phyloP scores from a whole-genome alignment of 2,888 invertebrate species.

The Onthophagus sagittarius region DNA sequence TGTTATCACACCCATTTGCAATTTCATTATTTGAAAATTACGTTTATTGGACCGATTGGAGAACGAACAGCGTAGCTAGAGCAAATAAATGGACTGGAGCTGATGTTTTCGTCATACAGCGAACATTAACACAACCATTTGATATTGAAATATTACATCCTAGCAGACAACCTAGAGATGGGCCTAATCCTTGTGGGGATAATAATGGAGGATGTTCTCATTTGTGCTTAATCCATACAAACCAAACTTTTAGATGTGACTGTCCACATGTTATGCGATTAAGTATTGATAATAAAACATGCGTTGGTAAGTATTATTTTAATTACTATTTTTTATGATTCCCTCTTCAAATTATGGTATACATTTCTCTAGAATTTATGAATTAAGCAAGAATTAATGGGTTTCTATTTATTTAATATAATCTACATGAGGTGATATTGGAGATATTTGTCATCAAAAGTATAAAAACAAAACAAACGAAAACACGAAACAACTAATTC shows the following conservation, averaged over 20 bases:
- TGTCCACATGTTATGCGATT: conserved; percentile 87
- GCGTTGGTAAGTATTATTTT: conserved; percentile 54
- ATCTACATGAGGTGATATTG: too few species aligned
- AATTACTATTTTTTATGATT: not conserved
- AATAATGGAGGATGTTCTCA: conserved; percentile 78
- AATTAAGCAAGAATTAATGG: too few species aligned
- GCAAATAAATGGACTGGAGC: conserved; percentile 86
- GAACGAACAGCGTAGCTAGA: conserved; percentile 77
- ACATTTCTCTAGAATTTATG: too few species aligned
- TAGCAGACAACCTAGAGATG: conserved; percentile 64
- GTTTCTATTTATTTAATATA: too few species aligned
- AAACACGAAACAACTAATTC: too few species aligned
- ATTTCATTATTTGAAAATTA: conserved; percentile 80
- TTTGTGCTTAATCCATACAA: conserved; percentile 69
- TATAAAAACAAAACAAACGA: too few species aligned
- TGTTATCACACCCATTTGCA: conserved; percentile 84
- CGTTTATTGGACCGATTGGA: conserved; percentile 95
- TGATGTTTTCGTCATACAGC: conserved; percentile 73
- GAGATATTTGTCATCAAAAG: too few species aligned
- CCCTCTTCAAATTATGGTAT: not conserved
- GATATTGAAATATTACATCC: conserved; percentile 82
- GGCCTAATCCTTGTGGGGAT: conserved; percentile 62
- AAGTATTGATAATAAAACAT: conserved; percentile 61
- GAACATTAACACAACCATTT: conserved; percentile 84
- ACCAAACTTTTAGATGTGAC: conserved; percentile 66